phyloP scores from a whole-genome alignment of 2,797 vertebrate genomes.

The Scolopax rusticola region DNA sequence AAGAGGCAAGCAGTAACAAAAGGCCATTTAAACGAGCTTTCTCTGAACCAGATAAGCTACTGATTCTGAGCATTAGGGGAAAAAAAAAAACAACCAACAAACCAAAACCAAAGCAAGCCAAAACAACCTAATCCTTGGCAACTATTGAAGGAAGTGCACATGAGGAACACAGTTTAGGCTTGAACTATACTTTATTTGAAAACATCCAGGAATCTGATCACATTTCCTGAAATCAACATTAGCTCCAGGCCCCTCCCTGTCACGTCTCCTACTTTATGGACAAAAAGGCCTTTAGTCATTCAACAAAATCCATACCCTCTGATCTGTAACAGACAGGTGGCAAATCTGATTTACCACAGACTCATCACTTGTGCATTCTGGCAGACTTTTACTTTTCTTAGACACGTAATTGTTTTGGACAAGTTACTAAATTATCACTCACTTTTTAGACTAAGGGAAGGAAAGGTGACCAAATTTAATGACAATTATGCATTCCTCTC shows the following conservation, averaged over 20 bases:
- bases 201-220: background rate
- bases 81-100: background rate
- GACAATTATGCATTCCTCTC: background rate
- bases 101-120: background rate
- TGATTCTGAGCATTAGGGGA: background rate
- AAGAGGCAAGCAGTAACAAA: background rate
- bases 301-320: background rate
- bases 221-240: background rate
- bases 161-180: background rate
- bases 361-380: background rate
- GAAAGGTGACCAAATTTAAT: background rate
- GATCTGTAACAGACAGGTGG: background rate
- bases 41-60: background rate
- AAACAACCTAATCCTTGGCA: slow-evolving; percentile 1
- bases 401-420: background rate
- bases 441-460: background rate
- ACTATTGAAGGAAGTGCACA: background rate
- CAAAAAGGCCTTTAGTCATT: background rate
- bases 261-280: background rate
- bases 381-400: background rate
- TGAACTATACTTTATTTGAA: background rate
- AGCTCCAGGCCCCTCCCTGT: background rate
- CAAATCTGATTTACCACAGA: background rate
- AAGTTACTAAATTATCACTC: background rate
- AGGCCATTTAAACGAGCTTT: background rate